phyloP scores from a whole-genome alignment of 2,888 invertebrate genomes.

The Ormia ochracea region DNA sequence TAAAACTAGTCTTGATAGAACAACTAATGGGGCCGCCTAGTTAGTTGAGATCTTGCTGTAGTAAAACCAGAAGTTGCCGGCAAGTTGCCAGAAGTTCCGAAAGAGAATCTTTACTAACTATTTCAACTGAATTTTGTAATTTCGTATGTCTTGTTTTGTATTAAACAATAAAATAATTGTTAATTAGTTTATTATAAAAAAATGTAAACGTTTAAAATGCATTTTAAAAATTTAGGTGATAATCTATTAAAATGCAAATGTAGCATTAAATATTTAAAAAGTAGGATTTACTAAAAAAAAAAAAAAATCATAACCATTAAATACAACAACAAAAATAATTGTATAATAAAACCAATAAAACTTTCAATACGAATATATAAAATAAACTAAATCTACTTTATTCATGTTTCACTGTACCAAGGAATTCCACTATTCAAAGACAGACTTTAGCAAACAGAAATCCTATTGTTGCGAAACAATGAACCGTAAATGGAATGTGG shows the following conservation, averaged over 20 bases:
- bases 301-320: slow-evolving; percentile 10
- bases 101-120: neutral
- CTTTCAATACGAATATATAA: slow-evolving; percentile 45
- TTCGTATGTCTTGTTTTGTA: slow-evolving; percentile 17
- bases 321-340: slow-evolving; percentile 43
- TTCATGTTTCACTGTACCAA: too few relatives aligned
- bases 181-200: slow-evolving; percentile 52
- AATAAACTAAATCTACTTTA: neutral
- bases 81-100: neutral
- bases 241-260: slow-evolving; percentile 37
- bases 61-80: neutral
- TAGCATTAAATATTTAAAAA: slow-evolving; percentile 45
- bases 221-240: slow-evolving; percentile 35
- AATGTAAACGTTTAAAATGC: slow-evolving; percentile 27
- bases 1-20: too few relatives aligned
- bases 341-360: slow-evolving; percentile 55
- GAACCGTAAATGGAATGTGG: too few relatives aligned
- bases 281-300: slow-evolving; percentile 14
- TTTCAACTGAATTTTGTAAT: neutral
- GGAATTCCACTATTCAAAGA: too few relatives aligned
- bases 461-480: too few relatives aligned
- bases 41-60: neutral
- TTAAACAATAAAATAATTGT: slow-evolving; percentile 41
- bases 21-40: neutral
- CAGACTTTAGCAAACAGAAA: too few relatives aligned